Base-by-base conservation (phyloP, 35 echinoderm and acorn worm species). In the Acanthaster planci region DNA sequence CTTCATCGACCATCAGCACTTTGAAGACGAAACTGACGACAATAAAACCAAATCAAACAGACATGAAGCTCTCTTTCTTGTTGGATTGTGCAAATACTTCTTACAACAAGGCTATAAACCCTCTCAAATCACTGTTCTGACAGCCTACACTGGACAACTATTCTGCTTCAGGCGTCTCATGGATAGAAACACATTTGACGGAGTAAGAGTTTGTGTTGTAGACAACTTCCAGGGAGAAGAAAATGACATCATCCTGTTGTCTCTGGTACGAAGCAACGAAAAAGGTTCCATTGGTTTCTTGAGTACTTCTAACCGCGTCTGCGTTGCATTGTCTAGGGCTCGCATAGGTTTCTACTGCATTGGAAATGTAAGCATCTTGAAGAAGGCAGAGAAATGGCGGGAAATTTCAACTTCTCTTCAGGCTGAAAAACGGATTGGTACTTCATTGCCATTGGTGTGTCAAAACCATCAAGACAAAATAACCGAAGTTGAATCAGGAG, bases 171-270 rank as follows among this genome's bases (percentile, higher is more conserved):
- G 85, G 40, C 52, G 50, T 1, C 19, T 77, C 26, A 93, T 94
- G 91, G 77, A 89, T 58, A 85, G 64, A 3, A 52, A 7, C 1
- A 77, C 85, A 14, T 97, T 98, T 34, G 75, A 83, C 31, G 88
- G 80, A 44, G 85, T 93, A 21, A 40, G 88, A 1, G 95, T 93
- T 27, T 60, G 87, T 59, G 83, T 85, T 2, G 89, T 98, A 54
- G 95, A 94, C 39, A 91, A 92, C 39, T 98, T 64, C 52, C 92
- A 93, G 86, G 95, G 95, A 47, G 95, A 98, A 51, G 95, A 98
- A 77, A 98, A 98, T 81, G 95, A 98, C 60, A 98, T 98, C 18
- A 98, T 98, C 40, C 88, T 98, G 8, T 59, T 98, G 5, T 98
- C 95, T 38, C 76, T 98, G 0, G 95, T 98, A 29, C 84, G 95